Evolutionary conservation across 2,888 invertebrate species (phyloP), one percentile per base, ranked within the genome.

Genomic region (Yponomeuta cagnagella): DNA sequence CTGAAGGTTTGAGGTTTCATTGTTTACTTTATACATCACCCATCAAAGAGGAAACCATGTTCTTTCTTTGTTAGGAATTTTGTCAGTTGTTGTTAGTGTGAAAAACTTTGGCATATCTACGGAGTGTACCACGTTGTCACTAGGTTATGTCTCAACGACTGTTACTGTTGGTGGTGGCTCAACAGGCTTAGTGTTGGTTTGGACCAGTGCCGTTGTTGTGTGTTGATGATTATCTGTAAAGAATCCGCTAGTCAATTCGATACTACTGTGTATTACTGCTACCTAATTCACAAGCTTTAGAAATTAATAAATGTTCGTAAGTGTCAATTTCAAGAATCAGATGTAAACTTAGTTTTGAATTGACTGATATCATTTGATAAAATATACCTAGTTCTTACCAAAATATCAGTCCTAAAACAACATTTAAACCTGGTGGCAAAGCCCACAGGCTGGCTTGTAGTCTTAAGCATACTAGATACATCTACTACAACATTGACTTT

Each of bases 101-200:
- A 77, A 77, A 77, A 78, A 68, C 76, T 72, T 71, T 75, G 74
- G 75, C 43, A 68, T 63, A 68, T 48, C 68, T 68, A 68, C 68
- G 78, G 77, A 74, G 83, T 88, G 86, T 89, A 90, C 89, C 90
- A 86, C 85, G 77, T 83, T 85, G 81, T 82, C 82, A 77, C 83
- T 79, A 58, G 52, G 15, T 80, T 81, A 81, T 84, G 80, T 79
- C 72, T 81, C 82, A 73, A 79, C 75, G 75, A 83, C 82, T 78
- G 52, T 58, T 15, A 81, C 82, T 69, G 78, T 67, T 68, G 71
- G 64, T 64, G 70, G 79, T 80, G 85, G 80, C 15, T 58, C 52
- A 15, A 58, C 52, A 15, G 52, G 15, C 79, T 82, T 80, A 76
- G 79, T 78, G 80, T 83, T 84, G 83, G 83, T 85, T 85, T 82